Evolutionary conservation across 2,888 invertebrate genomes (phyloP).

Genomic region (Ophion ellenae): DNA sequence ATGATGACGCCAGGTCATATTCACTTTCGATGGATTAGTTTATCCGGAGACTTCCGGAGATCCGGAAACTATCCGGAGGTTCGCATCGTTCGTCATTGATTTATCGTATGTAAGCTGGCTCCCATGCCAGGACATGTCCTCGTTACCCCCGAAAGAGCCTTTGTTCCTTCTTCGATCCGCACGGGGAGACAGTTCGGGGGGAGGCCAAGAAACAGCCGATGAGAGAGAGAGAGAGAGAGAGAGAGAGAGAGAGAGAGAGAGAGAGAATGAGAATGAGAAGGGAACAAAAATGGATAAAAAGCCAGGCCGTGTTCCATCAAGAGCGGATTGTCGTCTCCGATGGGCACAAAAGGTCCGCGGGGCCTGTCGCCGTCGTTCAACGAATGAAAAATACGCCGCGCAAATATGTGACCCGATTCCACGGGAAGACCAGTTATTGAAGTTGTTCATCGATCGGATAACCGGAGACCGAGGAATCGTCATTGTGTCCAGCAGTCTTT

Average conservation of each 20-base stretch:
- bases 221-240: not conserved
- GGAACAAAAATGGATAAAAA: conserved; percentile 27
- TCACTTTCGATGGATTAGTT: conserved; percentile 63
- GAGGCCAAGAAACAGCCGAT: not conserved
- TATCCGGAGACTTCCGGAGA: conserved; percentile 53
- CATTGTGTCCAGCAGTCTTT: conserved; percentile 1
- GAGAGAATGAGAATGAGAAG: not conserved
- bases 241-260: not conserved
- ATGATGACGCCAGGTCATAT: conserved; percentile 37
- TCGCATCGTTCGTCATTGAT: conserved; percentile 56
- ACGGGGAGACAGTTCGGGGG: conserved; percentile 7
- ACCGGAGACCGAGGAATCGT: conserved; percentile 35
- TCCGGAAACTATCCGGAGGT: no score
- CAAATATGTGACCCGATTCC: conserved; percentile 39
- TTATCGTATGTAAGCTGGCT: conserved; percentile 55
- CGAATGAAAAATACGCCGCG: conserved; percentile 21
- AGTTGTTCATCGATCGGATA: conserved; percentile 8
- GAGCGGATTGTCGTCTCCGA: conserved; percentile 10
- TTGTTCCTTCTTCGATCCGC: conserved; percentile 70
- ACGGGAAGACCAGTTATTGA: conserved; percentile 51
- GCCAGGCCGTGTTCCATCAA: conserved; percentile 35
- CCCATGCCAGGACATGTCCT: conserved; percentile 72
- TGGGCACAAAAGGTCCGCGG: conserved; percentile 23
- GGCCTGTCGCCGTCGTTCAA: not conserved
- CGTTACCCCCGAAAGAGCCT: conserved; percentile 74